These are phyloP conservation scores for Polydesmus complanatus DNA, from an alignment of 2,888 invertebrate species.

Conservation along the genomic window DNA sequence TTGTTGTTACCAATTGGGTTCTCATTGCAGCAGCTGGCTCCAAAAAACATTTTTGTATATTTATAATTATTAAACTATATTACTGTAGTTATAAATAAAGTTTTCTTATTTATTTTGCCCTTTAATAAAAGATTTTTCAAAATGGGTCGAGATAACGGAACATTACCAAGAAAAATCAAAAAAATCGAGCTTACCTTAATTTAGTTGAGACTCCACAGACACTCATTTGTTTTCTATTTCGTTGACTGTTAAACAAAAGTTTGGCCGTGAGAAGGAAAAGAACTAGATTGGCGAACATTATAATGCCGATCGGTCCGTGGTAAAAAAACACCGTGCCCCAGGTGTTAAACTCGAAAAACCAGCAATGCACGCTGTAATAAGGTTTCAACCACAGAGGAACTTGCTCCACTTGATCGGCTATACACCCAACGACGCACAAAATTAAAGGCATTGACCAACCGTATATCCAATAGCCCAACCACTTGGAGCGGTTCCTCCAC, in stretches of 20 bases:
- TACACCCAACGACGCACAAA: neutral
- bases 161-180: no score
- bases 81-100: no score
- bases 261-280: conserved; percentile 10
- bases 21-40: no score
- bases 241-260: conserved; percentile 3
- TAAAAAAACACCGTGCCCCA: neutral
- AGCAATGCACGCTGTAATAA: neutral
- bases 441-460: neutral
- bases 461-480: neutral
- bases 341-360: neutral
- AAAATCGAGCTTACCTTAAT: neutral
- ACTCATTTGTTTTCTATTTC: neutral
- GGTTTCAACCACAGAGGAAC: neutral
- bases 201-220: neutral
- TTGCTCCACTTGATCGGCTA: neutral
- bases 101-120: no score
- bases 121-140: no score
- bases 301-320: neutral
- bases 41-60: no score
- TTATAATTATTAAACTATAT: no score
- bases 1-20: no score
- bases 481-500: neutral
- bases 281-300: conserved; percentile 1
- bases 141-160: no score